Base-by-base conservation (phyloP, 2,113 vertebrate genomes). In the Nothoprocta pentlandii region DNA sequence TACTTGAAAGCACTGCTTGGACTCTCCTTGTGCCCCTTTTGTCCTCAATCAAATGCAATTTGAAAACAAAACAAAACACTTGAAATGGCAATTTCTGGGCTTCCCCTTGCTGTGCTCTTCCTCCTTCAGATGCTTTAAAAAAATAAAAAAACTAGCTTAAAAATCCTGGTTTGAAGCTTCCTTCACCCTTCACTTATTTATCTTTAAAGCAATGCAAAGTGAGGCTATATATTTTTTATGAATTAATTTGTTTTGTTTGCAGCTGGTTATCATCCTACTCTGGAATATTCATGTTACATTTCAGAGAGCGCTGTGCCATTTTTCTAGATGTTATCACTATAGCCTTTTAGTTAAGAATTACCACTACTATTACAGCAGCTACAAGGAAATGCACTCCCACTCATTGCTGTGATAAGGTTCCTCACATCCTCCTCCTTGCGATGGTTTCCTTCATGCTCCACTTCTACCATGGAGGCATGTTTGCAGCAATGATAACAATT, bases 21-120 rank as follows among this genome's bases (percentile, higher is more conserved):
- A 34, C 79, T 91, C 87, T 96, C 67, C 91, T 95, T n/a, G 39
- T 88, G 49, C 69, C 76, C 66, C 75, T 92, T 92, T 94, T 92
- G 90, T 96, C 66, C 53, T 0, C 2, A 61, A 10, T 94, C 68
- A 63, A 96, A 89, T 67, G 83, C 46, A 67, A 80, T 95, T 95
- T 91, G 77, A 83, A 88, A 93, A 90, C 62, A 87, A 92, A 87
- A 92, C 89, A 89, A 93, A 96, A 88, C 77, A 67, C 80, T 89
- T 36, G 51, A 71, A 96, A 94, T 25, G 85, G 88, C 77, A 71
- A 13, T 53, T 87, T 53, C 16, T 16, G 82, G 68, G 47, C 76
- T 70, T 94, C 84, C 56, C 58, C 22, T 85, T 74, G 63, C 11
- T 85, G 59, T 90, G 69, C 63, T 94, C 49, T 87, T 85, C 25